These are phyloP conservation scores for Chloroceryle amazona DNA, from an alignment of 2,797 vertebrate genomes.

Conservation along the genomic window DNA sequence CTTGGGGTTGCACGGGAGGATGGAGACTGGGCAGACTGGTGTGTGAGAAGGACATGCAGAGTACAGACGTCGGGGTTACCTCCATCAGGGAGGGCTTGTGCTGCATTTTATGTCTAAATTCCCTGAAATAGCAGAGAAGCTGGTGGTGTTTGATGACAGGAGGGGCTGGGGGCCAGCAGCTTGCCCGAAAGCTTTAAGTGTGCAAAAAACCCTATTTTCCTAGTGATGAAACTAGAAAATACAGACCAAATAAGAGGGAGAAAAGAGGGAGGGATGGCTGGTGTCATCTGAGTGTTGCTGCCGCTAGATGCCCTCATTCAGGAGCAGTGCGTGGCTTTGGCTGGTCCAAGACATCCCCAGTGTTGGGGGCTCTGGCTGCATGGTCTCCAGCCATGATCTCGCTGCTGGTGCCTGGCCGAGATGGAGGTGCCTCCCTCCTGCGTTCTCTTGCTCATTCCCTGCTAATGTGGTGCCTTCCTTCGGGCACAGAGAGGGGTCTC, in stretches of 20 bases:
- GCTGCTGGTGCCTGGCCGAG: too few species aligned
- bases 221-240: neutral
- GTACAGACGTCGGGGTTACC: neutral
- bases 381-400: too few species aligned
- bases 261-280: neutral
- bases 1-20: neutral
- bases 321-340: too few species aligned
- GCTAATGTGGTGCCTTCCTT: too few species aligned
- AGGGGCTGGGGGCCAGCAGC: neutral
- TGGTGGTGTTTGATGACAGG: neutral
- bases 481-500: too few species aligned
- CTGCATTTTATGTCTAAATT: neutral
- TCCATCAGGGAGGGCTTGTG: accelerated
- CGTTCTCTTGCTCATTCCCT: too few species aligned
- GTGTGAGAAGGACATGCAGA: neutral
- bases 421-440: too few species aligned
- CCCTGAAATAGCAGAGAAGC: neutral
- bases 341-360: too few species aligned
- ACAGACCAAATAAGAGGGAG: neutral
- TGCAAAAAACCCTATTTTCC: neutral
- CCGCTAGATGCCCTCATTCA: neutral
- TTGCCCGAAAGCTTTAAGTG: neutral
- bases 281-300: neutral
- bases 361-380: too few species aligned
- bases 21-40: accelerated